Evolutionary conservation across 2,888 invertebrate species (phyloP).

Genomic region (Coleophora deauratella): DNA sequence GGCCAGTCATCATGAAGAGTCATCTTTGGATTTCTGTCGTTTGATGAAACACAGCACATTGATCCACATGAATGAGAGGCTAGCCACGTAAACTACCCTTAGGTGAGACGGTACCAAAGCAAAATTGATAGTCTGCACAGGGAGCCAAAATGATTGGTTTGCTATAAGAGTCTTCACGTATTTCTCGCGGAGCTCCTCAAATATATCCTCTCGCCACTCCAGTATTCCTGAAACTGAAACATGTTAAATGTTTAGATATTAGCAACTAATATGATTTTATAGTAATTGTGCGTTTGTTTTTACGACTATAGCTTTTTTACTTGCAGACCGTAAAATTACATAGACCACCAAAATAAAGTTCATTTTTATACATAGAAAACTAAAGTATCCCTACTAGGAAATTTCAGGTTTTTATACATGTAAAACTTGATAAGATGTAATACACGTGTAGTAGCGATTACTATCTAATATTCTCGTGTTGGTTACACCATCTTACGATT

Average conservation of each 20-base stretch:
- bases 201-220: conserved; percentile 80
- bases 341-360: no score
- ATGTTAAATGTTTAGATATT: conserved; percentile 1
- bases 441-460: no score
- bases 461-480: no score
- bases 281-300: no score
- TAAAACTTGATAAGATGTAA: no score
- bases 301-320: no score
- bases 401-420: no score
- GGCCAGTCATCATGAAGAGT: no score
- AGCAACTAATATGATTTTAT: not conserved
- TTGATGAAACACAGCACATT: conserved; percentile 90
- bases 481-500: no score
- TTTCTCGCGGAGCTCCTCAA: conserved; percentile 81
- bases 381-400: no score
- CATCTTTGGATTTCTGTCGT: conserved; percentile 46
- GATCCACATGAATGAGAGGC: conserved; percentile 87
- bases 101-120: conserved; percentile 79
- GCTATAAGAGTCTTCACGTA: conserved; percentile 81
- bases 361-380: no score
- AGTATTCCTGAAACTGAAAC: conserved; percentile 81
- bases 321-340: no score
- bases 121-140: conserved; percentile 87
- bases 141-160: conserved; percentile 89
- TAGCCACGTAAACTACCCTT: conserved; percentile 85